Conservation (phyloP, 2,888 invertebrate species). For the Thera obeliscata region DNA sequence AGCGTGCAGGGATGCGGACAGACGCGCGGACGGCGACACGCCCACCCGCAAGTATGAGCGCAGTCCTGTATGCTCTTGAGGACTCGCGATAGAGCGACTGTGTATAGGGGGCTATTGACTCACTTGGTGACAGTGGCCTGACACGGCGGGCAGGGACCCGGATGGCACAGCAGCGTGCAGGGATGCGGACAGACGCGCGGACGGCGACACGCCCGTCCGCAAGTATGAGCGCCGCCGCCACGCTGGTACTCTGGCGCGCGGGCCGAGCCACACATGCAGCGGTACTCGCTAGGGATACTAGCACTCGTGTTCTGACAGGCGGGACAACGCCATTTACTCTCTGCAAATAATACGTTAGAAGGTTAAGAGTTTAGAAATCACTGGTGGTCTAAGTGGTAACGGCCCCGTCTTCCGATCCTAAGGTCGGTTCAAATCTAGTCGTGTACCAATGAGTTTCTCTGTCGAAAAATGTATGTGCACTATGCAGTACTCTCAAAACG, state of each 20-base stretch:
- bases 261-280: constrained; percentile 95
- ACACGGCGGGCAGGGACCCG: constrained; percentile 97
- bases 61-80: too few relatives aligned
- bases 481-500: too few relatives aligned
- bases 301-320: constrained; percentile 94
- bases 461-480: too few relatives aligned
- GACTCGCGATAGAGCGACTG: too few relatives aligned
- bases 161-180: constrained; percentile 94
- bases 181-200: constrained; percentile 84
- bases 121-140: constrained; percentile 83
- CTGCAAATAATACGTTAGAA: constrained; percentile 54
- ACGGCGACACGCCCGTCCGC: constrained; percentile 93
- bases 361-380: too few relatives aligned
- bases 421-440: too few relatives aligned
- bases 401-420: too few relatives aligned
- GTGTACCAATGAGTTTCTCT: too few relatives aligned
- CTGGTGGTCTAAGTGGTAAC: too few relatives aligned
- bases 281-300: constrained; percentile 91
- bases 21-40: constrained; percentile 87
- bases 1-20: constrained; percentile 90
- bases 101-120: constrained; percentile 1
- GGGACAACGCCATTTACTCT: constrained; percentile 97
- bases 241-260: constrained; percentile 90
- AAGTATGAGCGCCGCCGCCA: constrained; percentile 92
- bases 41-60: constrained; percentile 86